Conservation (phyloP, 1,140 invertebrate genomes). For the Euura lappo region DNA sequence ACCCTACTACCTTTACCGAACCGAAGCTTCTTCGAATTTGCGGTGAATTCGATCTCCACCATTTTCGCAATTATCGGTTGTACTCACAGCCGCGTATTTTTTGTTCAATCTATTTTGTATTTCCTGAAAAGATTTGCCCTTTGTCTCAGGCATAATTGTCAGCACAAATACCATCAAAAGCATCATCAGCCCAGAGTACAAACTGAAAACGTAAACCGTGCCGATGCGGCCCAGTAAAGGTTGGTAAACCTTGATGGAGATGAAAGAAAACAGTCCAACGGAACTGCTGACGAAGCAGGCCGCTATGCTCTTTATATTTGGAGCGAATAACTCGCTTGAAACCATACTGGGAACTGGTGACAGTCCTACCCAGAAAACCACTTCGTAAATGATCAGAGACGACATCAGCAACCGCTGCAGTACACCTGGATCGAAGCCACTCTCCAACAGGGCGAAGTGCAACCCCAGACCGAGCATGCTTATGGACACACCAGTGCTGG, state of each 20-base stretch:
- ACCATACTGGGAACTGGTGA: slow-evolving; percentile 43
- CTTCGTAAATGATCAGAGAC: slow-evolving; percentile 37
- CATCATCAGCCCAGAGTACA: slow-evolving; percentile 32
- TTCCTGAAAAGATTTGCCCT: slow-evolving; percentile 65
- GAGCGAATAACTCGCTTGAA: slow-evolving; percentile 48
- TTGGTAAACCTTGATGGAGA: slow-evolving; percentile 41
- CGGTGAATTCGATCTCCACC: no score
- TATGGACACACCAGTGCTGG: slow-evolving; percentile 33
- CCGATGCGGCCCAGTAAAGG: slow-evolving; percentile 32
- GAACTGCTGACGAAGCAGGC: slow-evolving; percentile 36
- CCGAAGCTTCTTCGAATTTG: no score
- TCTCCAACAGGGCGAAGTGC: slow-evolving; percentile 29
- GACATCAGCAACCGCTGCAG: slow-evolving; percentile 38
- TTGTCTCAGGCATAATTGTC: slow-evolving; percentile 68
- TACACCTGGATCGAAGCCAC: slow-evolving; percentile 9
- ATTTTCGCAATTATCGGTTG: no score
- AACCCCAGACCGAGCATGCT: slow-evolving; percentile 34
- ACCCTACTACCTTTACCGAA: no score
- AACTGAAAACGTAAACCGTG: slow-evolving; percentile 31
- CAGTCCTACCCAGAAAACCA: slow-evolving; percentile 33
- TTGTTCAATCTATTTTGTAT: slow-evolving; percentile 44
- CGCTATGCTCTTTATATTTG: slow-evolving; percentile 45
- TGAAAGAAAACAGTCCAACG: slow-evolving; percentile 35
- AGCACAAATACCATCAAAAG: slow-evolving; percentile 58
- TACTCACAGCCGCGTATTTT: no score